Base-by-base conservation (phyloP, 2,797 vertebrate species). In the Gallinago stenura region DNA sequence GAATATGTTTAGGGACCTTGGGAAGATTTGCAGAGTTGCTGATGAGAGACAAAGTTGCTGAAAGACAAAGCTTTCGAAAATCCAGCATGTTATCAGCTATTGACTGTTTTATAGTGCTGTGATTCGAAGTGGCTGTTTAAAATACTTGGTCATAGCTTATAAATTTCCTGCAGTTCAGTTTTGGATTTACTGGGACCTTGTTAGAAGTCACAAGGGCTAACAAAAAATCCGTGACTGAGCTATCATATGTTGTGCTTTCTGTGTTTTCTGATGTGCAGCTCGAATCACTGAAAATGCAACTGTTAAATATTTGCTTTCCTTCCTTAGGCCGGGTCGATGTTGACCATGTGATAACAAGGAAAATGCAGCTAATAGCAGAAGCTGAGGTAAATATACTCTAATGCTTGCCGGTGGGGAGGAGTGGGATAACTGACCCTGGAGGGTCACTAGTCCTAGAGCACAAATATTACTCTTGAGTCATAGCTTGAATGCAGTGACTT, bases 351-450 rank as follows among this genome's bases (percentile, higher is more conserved):
- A 86, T 98, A 94, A 97, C 92, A 62, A 98, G 97, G 94, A 98
- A 98, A 96, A 97, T 98, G 97, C 97, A 97, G 64, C 93, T 98
- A 43, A 97, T 98, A 76, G 97, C 95, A 83, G 98, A 98, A 92
- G 98, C 98, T 33, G 98, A 98, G 98, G 98, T 98, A 98, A 98
- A 51, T 86, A 77, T 30, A 45, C 15, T 72, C 15, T 72, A 30
- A 39, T 35, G 10, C 25, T 90, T 51, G 21, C 39, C 70, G 82
- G 39, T 77, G 80, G 54, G 82, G 70, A 58, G 61, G 60, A 90
- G 77, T 0, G 35, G 83, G 66, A 46, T 56, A 51, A 48, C 5
- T 84, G 58, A 66, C 62, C 24, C 54, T 61, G 54, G 25, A 75
- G 31, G 61, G 69, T 83, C 46, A 9, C 41, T 54, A 21, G 9